These are phyloP conservation scores for Molossus alvarezi DNA, from an alignment of 2,797 vertebrate genomes.

Conservation along the genomic window DNA sequence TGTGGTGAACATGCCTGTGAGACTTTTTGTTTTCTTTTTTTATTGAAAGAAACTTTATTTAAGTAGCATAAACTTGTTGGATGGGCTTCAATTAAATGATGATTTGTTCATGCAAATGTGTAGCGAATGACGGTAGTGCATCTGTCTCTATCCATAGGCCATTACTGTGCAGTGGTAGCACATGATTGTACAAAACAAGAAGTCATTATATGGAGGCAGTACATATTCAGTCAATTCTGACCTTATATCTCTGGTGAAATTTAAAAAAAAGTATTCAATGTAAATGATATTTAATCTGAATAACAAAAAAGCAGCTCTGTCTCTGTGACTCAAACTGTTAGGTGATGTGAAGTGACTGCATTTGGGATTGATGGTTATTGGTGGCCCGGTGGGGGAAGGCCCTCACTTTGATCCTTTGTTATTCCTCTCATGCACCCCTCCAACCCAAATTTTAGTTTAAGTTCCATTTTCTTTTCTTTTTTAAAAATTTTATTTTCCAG, in stretches of 20 bases:
- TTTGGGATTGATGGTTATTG: slow-evolving; percentile 88
- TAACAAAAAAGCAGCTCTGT: slow-evolving; percentile 81
- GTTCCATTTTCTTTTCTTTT: slow-evolving; percentile 38
- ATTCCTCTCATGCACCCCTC: slow-evolving; percentile 85
- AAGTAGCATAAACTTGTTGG: slow-evolving; percentile 94
- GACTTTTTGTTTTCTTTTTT: slow-evolving; percentile 79
- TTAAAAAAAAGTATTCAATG: slow-evolving; percentile 85
- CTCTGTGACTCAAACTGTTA: slow-evolving; percentile 87
- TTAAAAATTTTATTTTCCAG: slow-evolving; percentile 28
- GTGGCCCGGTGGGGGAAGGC: slow-evolving; percentile 86
- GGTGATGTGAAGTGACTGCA: slow-evolving; percentile 87
- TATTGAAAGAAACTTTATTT: slow-evolving; percentile 93
- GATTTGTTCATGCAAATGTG: slow-evolving; percentile 94
- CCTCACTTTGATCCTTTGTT: slow-evolving; percentile 86
- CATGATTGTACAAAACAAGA: slow-evolving; percentile 92
- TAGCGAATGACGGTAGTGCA: slow-evolving; percentile 92
- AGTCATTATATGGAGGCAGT: slow-evolving; percentile 92
- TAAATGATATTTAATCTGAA: slow-evolving; percentile 89
- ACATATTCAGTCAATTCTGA: slow-evolving; percentile 92
- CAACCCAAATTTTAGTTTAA: slow-evolving; percentile 86
- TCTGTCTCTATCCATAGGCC: slow-evolving; percentile 93
- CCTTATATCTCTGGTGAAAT: slow-evolving; percentile 91
- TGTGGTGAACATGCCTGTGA: neutral
- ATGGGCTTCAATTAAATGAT: slow-evolving; percentile 94
- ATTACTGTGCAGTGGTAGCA: slow-evolving; percentile 91